Conservation (phyloP, 2,888 invertebrate genomes). For the Physocephala rufipes region DNA sequence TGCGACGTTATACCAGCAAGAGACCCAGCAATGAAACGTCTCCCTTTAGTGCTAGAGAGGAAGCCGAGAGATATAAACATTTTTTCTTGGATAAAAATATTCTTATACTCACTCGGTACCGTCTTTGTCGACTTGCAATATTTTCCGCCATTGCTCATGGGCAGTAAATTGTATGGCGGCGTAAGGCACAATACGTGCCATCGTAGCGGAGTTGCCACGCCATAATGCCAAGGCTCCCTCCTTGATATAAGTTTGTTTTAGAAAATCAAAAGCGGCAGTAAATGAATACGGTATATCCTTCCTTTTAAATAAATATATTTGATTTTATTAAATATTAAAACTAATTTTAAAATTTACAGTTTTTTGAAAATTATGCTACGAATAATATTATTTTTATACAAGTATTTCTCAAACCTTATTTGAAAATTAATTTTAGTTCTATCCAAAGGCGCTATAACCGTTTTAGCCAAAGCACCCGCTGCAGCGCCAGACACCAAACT, state of each 20-base stretch:
- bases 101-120: conserved; percentile 65
- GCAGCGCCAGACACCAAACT: conserved; percentile 91
- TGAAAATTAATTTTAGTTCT: conserved; percentile 99
- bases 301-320: conserved; percentile 45
- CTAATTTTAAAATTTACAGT: too few species aligned
- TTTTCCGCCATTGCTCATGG: conserved; percentile 95
- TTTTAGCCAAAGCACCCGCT: conserved; percentile 96
- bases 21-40: conserved; percentile 85
- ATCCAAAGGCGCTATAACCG: conserved; percentile 95
- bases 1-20: conserved; percentile 96
- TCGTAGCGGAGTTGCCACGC: conserved; percentile 98
- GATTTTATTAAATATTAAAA: too few species aligned
- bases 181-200: conserved; percentile 96
- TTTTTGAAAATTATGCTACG: too few species aligned
- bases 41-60: conserved; percentile 61
- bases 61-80: too few species aligned
- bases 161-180: conserved; percentile 97
- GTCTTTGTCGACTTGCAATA: conserved; percentile 76
- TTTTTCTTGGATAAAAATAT: not conserved
- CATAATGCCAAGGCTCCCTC: conserved; percentile 89
- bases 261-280: conserved; percentile 75
- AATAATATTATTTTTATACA: too few species aligned
- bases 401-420: conserved; percentile 71
- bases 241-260: conserved; percentile 73
- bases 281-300: conserved; percentile 78